A percentile compares a stretch with the other conserved stretches of the same genome.
Evolutionary conservation across 2,113 vertebrate genomes (phyloP).

Genomic region (Podarcis muralis): DNA sequence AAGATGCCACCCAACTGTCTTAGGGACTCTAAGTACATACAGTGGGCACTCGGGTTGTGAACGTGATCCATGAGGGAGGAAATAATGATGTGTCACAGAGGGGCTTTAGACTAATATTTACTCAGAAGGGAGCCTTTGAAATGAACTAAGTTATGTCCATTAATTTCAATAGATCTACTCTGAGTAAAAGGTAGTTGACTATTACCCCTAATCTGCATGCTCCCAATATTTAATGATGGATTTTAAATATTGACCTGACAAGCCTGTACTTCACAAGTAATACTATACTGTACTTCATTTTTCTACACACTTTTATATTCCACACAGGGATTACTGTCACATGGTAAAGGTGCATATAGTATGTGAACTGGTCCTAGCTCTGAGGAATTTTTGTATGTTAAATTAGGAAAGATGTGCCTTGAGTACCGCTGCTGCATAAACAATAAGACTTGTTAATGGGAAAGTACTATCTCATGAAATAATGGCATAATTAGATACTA

Average conservation of each 20-base stretch:
- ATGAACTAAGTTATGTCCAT: too few species aligned
- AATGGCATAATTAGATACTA: not conserved
- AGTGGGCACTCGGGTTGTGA: too few species aligned
- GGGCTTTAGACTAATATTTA: too few species aligned
- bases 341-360: not conserved
- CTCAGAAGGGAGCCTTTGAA: too few species aligned
- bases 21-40: too few species aligned
- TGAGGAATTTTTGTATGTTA: not conserved
- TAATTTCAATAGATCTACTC: too few species aligned
- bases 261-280: not conserved
- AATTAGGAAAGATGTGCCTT: not conserved
- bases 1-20: too few species aligned
- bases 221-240: too few species aligned
- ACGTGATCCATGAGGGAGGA: too few species aligned
- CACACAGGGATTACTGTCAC: not conserved
- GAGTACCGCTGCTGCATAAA: not conserved
- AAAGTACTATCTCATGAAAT: not conserved
- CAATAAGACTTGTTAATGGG: not conserved
- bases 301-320: not conserved
- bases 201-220: too few species aligned
- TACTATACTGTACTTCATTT: not conserved
- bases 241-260: not conserved
- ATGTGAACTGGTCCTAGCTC: not conserved
- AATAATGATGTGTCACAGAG: too few species aligned
- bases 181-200: too few species aligned